A percentile compares a stretch with the other conserved stretches of the same genome.
Evolutionary conservation across 2,888 invertebrate species (phyloP).

Genomic region (Agriotes lineatus): DNA sequence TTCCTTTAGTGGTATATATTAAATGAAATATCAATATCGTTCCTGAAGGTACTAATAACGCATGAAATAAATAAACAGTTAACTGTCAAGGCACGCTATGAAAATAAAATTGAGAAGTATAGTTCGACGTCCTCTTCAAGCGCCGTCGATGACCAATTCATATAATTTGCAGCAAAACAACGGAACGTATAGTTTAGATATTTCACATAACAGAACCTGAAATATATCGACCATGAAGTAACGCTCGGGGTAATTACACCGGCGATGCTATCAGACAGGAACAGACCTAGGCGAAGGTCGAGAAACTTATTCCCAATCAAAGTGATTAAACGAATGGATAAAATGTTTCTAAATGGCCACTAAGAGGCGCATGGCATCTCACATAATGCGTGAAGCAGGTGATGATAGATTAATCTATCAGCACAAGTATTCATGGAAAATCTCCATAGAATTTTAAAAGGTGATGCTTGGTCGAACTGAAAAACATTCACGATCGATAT

Average conservation of each 20-base stretch:
- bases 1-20: too few relatives aligned
- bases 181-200: constrained; percentile 14
- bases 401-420: too few relatives aligned
- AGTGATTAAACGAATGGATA: not conserved
- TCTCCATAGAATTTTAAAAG: too few relatives aligned
- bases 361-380: not conserved
- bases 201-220: constrained; percentile 28
- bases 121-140: constrained; percentile 3
- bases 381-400: too few relatives aligned
- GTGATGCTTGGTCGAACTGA: too few relatives aligned
- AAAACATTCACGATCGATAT: too few relatives aligned
- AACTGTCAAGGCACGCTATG: constrained; percentile 5
- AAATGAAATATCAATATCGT: too few relatives aligned
- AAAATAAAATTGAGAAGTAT: constrained; percentile 2
- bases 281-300: constrained; percentile 4
- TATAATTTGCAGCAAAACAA: constrained; percentile 27
- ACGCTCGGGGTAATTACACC: constrained; percentile 35
- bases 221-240: constrained; percentile 40
- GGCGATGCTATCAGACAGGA: constrained; percentile 24
- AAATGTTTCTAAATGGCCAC: not conserved
- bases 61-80: too few relatives aligned
- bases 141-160: constrained; percentile 13
- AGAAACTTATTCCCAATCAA: not conserved
- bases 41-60: too few relatives aligned
- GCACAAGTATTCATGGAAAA: too few relatives aligned